These are phyloP conservation scores for Zelleria hepariella DNA, from an alignment of 2,888 invertebrate genomes.

Conservation along the genomic window DNA sequence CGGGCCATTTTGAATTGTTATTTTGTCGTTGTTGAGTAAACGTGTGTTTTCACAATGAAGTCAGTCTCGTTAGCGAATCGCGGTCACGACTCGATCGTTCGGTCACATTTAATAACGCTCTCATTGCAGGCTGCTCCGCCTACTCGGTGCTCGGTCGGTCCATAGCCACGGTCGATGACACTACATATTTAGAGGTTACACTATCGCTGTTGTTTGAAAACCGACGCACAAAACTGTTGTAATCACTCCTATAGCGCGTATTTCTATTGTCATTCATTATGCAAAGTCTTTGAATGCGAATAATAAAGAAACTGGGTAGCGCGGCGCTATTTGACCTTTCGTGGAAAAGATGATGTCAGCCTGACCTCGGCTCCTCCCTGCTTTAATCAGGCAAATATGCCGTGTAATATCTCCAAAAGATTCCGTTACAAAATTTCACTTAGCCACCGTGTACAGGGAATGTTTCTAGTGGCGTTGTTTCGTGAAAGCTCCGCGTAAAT, in stretches of 20 bases:
- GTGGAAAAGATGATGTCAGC: background rate
- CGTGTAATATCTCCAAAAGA: background rate
- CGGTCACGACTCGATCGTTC: background rate
- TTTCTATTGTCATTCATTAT: background rate
- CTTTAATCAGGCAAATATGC: background rate
- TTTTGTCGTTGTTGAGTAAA: background rate
- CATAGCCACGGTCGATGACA: constrained; percentile 1
- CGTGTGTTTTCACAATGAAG: background rate
- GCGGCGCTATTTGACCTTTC: background rate
- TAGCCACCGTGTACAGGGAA: background rate
- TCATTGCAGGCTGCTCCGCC: background rate
- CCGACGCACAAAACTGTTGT: background rate
- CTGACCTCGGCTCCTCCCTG: background rate
- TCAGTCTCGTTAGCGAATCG: background rate
- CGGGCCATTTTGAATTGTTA: background rate
- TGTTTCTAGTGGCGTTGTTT: background rate
- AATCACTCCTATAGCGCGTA: background rate
- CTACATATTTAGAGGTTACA: background rate
- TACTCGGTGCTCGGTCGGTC: background rate
- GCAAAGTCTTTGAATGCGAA: background rate
- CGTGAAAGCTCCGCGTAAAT: constrained; percentile 1
- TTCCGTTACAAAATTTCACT: background rate
- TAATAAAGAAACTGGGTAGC: background rate
- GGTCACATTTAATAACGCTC: background rate
- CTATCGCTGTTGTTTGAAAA: background rate